Conservation (phyloP, 1,140 invertebrate species). For the Bombus terrestris region DNA sequence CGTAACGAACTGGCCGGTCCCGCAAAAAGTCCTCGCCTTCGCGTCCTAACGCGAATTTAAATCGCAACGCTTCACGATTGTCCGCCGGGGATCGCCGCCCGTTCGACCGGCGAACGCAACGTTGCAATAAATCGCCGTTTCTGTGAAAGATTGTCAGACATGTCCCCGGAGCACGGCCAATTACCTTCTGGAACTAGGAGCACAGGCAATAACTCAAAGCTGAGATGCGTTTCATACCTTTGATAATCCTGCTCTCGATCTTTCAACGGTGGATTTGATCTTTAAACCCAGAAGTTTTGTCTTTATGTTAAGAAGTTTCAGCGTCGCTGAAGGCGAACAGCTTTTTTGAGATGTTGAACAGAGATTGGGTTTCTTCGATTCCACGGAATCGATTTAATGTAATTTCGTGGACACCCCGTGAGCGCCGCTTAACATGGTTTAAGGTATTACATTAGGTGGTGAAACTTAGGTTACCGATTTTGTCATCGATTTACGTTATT, state of each 20-base stretch:
- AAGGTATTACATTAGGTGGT: no score
- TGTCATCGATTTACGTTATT: no score
- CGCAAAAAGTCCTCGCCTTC: conserved; percentile 15
- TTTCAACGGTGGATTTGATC: not conserved
- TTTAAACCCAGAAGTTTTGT: not conserved
- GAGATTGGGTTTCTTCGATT: not conserved
- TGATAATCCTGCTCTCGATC: not conserved
- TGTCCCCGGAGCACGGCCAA: conserved; percentile 10
- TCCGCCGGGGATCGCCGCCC: not conserved
- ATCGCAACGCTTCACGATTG: conserved; percentile 16
- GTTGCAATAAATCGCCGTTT: conserved; percentile 4
- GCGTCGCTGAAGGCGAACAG: not conserved
- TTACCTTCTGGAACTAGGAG: conserved; percentile 2
- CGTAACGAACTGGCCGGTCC: conserved; percentile 23
- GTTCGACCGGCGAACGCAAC: not conserved
- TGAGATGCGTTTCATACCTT: not conserved
- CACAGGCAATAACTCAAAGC: not conserved
- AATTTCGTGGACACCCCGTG: no score
- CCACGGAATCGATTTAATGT: no score
- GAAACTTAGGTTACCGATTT: no score
- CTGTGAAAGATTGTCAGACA: conserved; percentile 15
- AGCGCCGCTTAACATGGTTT: no score
- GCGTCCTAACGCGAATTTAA: conserved; percentile 32
- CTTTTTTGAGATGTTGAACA: not conserved
- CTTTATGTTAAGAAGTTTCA: not conserved